Conservation (phyloP, 2,113 vertebrate genomes). For the Ibidorhyncha struthersii region DNA sequence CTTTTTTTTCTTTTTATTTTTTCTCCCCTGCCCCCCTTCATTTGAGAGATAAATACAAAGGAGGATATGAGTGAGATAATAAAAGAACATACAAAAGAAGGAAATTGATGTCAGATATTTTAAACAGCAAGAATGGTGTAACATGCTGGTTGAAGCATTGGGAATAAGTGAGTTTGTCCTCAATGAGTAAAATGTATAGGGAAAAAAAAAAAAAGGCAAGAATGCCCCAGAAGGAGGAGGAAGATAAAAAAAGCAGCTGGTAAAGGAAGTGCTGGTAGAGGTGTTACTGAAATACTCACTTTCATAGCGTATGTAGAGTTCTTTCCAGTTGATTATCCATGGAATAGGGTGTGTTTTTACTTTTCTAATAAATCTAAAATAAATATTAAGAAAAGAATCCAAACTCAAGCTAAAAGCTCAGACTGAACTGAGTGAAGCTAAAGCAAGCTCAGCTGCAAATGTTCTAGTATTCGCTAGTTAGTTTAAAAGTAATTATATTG, state of each 20-base stretch:
- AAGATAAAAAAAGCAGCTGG: background rate
- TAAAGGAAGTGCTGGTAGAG: background rate
- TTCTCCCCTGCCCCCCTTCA: background rate
- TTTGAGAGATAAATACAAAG: background rate
- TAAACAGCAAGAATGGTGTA: background rate
- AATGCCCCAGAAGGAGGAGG: background rate
- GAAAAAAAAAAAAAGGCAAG: background rate
- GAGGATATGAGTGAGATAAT: background rate
- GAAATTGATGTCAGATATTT: background rate
- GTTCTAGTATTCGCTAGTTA: background rate
- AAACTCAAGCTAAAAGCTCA: background rate
- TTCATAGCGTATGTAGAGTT: background rate
- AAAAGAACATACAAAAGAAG: background rate
- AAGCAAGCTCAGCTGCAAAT: background rate
- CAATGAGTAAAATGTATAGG: background rate
- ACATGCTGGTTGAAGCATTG: background rate
- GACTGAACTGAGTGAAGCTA: background rate
- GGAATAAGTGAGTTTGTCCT: background rate
- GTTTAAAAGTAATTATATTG: background rate
- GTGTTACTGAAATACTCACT: background rate
- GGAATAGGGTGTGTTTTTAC: background rate
- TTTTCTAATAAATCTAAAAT: too few relatives aligned
- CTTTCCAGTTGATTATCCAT: background rate
- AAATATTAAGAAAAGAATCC: too few relatives aligned
- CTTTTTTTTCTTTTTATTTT: background rate